A percentile compares a stretch with the other conserved stretches of the same genome.
Conservation (phyloP, 2,113 vertebrate species). For the Paramormyrops kingsleyae region DNA sequence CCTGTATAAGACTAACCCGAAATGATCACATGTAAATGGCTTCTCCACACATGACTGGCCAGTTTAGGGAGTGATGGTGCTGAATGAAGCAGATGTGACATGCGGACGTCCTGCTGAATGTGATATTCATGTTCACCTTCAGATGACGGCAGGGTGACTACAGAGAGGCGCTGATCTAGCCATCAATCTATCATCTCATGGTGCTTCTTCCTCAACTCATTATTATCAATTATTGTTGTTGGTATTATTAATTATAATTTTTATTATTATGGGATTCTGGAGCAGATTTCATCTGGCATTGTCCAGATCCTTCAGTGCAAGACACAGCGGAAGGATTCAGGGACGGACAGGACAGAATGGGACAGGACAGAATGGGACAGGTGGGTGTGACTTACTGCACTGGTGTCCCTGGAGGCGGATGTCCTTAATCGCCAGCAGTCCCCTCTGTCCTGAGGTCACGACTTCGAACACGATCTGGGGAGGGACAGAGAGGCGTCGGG, state of each 20-base stretch:
- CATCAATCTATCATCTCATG: not conserved
- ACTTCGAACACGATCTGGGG: conserved; percentile 87
- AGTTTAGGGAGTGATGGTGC: not conserved
- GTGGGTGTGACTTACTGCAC: conserved; percentile 73
- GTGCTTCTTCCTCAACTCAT: not conserved
- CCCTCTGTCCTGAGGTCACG: conserved; percentile 74
- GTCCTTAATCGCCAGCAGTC: conserved; percentile 84
- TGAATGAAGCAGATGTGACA: not conserved
- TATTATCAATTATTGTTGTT: not conserved
- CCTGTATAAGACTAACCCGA: not conserved
- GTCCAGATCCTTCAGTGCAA: not conserved
- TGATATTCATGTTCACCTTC: not conserved
- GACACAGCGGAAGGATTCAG: not conserved
- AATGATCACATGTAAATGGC: not conserved
- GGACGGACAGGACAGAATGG: not conserved
- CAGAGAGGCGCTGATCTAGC: not conserved
- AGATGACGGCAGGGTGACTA: not conserved
- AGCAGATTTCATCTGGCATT: not conserved
- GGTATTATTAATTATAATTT: not conserved
- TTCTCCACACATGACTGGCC: not conserved
- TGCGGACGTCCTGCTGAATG: not conserved
- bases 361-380: not conserved
- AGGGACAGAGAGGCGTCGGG: conserved; percentile 4
- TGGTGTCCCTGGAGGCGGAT: conserved; percentile 89
- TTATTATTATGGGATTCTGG: not conserved